phyloP scores from a whole-genome alignment of 2,888 invertebrate species.

The Ametastegia equiseti region DNA sequence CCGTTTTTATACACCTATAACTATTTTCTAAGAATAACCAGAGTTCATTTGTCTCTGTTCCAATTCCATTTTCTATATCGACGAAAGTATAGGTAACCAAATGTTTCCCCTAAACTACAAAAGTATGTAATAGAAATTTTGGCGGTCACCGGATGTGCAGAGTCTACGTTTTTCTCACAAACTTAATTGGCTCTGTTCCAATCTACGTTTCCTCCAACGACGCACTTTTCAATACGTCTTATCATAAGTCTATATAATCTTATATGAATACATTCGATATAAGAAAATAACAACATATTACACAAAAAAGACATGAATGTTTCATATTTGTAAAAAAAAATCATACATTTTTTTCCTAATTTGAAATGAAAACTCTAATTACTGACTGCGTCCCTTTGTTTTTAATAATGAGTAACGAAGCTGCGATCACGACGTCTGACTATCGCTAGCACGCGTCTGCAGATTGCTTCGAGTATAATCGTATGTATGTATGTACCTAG shows the following conservation, averaged over 20 bases:
- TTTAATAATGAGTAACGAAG: background rate
- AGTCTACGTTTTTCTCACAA: conserved; percentile 17
- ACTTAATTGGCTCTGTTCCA: conserved; percentile 21
- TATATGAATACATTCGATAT: background rate
- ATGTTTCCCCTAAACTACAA: conserved; percentile 28
- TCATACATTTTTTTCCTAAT: background rate
- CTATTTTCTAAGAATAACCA: conserved; percentile 3
- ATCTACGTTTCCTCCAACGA: conserved; percentile 30
- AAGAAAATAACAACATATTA: background rate
- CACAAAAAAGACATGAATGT: background rate
- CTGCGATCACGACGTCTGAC: conserved; percentile 1
- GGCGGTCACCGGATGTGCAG: conserved; percentile 11
- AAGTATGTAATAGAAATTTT: conserved; percentile 23
- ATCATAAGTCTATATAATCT: background rate
- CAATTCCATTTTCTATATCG: background rate
- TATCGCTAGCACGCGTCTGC: background rate
- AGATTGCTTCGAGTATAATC: background rate
- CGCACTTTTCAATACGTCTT: background rate
- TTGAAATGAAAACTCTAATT: background rate
- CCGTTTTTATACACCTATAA: background rate
- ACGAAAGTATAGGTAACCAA: conserved; percentile 13
- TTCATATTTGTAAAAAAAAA: background rate
- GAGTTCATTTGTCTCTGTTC: conserved; percentile 36
- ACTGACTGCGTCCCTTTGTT: background rate
- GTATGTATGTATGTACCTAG: no score